These are phyloP conservation scores for Charaxes varanes DNA, from an alignment of 1,140 invertebrate genomes.

Conservation along the genomic window DNA sequence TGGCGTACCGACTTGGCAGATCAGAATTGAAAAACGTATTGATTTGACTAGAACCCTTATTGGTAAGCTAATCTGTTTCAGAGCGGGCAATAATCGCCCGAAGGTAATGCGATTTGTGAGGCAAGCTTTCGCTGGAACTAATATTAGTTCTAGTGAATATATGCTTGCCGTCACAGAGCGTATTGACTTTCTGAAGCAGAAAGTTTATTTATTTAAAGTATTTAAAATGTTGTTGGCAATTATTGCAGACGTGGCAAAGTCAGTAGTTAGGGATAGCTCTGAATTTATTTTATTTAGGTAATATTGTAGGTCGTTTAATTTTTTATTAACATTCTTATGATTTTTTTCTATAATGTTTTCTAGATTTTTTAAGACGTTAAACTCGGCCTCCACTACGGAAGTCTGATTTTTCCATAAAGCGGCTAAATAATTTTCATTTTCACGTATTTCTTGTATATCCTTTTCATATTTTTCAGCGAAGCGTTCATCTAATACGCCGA, in stretches of 20 bases:
- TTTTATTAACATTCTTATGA: too few species aligned
- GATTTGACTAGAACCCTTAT: background rate
- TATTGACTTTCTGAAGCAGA: too few species aligned
- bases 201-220: too few species aligned
- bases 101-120: background rate
- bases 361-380: conserved; percentile 1
- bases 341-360: background rate
- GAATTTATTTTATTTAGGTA: too few species aligned
- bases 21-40: background rate
- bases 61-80: background rate
- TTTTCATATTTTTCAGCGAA: conserved; percentile 2
- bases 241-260: too few species aligned
- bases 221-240: too few species aligned
- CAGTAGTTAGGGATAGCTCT: too few species aligned
- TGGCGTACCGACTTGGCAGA: too few species aligned
- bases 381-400: conserved; percentile 5
- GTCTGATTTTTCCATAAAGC: conserved; percentile 6
- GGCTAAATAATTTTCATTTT: conserved; percentile 1
- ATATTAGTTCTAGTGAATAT: too few species aligned
- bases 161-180: too few species aligned
- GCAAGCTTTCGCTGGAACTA: background rate
- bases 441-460: background rate
- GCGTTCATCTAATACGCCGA: too few species aligned
- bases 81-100: background rate
- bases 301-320: too few species aligned